phyloP scores from a whole-genome alignment of 2,888 invertebrate species.

The Dendrolimus houi region DNA sequence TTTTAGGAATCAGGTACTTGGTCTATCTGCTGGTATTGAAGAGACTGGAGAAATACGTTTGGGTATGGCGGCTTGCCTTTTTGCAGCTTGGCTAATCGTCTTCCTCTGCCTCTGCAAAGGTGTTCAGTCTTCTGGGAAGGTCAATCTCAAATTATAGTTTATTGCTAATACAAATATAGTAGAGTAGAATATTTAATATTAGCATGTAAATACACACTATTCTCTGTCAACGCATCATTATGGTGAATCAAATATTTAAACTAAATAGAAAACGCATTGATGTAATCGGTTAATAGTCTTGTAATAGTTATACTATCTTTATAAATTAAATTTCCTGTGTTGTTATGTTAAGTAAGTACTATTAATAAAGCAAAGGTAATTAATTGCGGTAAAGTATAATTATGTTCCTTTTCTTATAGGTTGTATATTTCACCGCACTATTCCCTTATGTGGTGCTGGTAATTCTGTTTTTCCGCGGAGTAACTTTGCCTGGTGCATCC shows the following conservation, averaged over 20 bases:
- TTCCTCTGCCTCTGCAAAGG: constrained; percentile 87
- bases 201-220: too few relatives aligned
- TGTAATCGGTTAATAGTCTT: too few relatives aligned
- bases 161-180: neutral
- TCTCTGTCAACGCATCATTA: too few relatives aligned
- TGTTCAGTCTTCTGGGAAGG: constrained; percentile 87
- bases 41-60: constrained; percentile 80
- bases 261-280: too few relatives aligned
- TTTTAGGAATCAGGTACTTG: constrained; percentile 78
- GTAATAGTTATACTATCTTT: too few relatives aligned
- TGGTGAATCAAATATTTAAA: too few relatives aligned
- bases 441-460: constrained; percentile 86
- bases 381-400: too few relatives aligned
- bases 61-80: constrained; percentile 83
- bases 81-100: constrained; percentile 87
- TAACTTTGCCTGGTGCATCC: constrained; percentile 85
- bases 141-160: constrained; percentile 15
- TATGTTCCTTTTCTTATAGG: constrained; percentile 42
- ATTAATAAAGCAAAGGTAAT: too few relatives aligned
- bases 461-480: constrained; percentile 85
- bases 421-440: constrained; percentile 85
- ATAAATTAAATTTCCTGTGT: too few relatives aligned
- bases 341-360: too few relatives aligned
- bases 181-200: neutral
- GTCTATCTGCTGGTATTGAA: constrained; percentile 84